Conservation (phyloP, 2,113 vertebrate genomes). For the Sialia sialis region DNA sequence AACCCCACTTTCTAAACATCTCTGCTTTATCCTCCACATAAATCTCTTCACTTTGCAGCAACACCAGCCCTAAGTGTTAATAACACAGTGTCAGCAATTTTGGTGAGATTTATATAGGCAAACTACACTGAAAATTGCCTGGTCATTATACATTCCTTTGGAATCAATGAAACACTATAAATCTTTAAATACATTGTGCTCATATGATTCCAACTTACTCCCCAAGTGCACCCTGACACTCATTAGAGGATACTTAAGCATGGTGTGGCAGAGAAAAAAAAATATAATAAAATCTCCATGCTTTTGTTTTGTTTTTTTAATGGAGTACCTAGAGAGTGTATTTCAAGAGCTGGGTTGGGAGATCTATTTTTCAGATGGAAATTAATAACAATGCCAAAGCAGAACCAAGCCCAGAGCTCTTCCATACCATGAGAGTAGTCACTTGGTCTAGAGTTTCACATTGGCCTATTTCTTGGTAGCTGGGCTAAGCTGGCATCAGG, state of each 20-base stretch:
- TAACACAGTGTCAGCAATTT: slow-evolving; percentile 1
- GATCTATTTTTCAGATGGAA: slow-evolving; percentile 31
- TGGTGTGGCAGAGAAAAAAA: not conserved
- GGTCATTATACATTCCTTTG: slow-evolving; percentile 19
- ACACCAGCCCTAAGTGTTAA: not conserved
- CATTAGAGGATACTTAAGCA: not conserved
- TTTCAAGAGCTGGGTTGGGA: not conserved
- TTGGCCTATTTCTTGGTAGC: slow-evolving; percentile 71
- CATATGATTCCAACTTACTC: not conserved
- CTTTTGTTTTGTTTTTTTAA: not conserved
- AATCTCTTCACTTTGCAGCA: slow-evolving; percentile 15
- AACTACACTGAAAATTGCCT: not conserved
- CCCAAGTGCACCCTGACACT: not conserved
- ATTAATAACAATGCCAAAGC: slow-evolving; percentile 31
- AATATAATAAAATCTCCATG: not conserved
- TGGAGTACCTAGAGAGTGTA: not conserved
- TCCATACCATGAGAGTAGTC: slow-evolving; percentile 29
- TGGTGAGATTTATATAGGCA: not conserved
- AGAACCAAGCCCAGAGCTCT: not conserved
- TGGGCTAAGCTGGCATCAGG: slow-evolving; percentile 70
- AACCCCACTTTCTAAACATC: not conserved
- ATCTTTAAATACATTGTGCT: not conserved
- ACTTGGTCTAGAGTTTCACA: slow-evolving; percentile 67
- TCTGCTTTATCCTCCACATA: slow-evolving; percentile 34
- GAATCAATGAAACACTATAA: slow-evolving; percentile 28